Conservation (phyloP, 2,797 vertebrate species). For the Gephyroberyx darwinii region DNA sequence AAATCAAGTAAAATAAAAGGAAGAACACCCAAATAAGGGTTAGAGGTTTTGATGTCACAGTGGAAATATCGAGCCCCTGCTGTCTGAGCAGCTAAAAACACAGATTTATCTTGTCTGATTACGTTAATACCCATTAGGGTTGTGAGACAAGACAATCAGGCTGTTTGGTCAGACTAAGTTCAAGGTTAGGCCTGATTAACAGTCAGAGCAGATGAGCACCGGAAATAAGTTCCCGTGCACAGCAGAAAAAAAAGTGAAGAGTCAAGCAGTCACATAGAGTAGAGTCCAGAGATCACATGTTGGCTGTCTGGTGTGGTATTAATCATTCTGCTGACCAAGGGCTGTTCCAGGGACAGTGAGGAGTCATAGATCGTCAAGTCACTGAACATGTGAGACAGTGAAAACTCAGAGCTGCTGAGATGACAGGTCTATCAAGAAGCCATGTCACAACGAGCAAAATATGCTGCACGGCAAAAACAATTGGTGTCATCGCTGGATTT, state of each 20-base stretch:
- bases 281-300: constrained; percentile 77
- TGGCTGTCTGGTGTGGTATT: constrained; percentile 67
- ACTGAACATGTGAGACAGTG: constrained; percentile 5
- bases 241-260: constrained; percentile 75
- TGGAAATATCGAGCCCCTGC: background rate
- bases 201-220: constrained; percentile 39
- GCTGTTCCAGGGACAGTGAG: constrained; percentile 27
- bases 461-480: background rate
- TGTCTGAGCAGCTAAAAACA: background rate
- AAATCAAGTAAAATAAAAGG: background rate
- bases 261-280: constrained; percentile 70
- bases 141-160: constrained; percentile 11
- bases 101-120: background rate
- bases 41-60: no score
- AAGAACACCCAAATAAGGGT: no score
- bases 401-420: background rate
- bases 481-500: background rate
- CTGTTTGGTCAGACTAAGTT: constrained; percentile 34
- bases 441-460: background rate
- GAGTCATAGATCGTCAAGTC: constrained; percentile 45
- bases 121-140: constrained; percentile 11
- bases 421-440: no score
- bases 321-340: constrained; percentile 75
- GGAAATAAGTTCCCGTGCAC: constrained; percentile 58
- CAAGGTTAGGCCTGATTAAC: constrained; percentile 37